Evolutionary conservation across 1,140 invertebrate species (phyloP).

Genomic region (Globodera rostochiensis): DNA sequence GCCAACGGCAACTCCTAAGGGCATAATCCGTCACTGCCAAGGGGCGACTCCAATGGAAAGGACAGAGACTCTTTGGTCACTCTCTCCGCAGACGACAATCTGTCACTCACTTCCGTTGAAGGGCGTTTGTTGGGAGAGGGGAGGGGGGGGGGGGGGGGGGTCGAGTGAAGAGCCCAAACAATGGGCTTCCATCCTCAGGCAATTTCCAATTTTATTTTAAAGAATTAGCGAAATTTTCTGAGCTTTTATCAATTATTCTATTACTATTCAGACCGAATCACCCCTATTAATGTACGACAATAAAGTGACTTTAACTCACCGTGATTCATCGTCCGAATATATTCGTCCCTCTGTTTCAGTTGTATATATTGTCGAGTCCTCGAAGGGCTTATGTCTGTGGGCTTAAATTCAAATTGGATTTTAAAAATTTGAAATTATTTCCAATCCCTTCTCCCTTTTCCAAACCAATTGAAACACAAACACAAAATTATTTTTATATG

Average conservation of each 20-base stretch:
- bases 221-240: too few relatives aligned
- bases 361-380: conserved; percentile 63
- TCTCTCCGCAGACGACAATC: neutral
- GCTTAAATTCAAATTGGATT: neutral
- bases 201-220: too few relatives aligned
- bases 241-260: neutral
- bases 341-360: conserved; percentile 54
- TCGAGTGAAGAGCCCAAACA: too few relatives aligned
- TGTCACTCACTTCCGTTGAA: neutral
- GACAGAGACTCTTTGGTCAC: neutral
- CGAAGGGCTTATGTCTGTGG: conserved; percentile 37
- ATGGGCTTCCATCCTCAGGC: too few relatives aligned
- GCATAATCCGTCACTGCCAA: conserved; percentile 13
- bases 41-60: neutral
- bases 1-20: conserved; percentile 7
- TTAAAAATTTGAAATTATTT: neutral
- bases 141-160: neutral
- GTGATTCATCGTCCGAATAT: conserved; percentile 62
- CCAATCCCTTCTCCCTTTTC: too few relatives aligned
- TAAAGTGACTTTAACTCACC: conserved; percentile 25
- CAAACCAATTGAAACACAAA: too few relatives aligned
- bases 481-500: too few relatives aligned
- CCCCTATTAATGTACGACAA: neutral
- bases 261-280: neutral
- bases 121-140: neutral